Conservation (phyloP, 1,140 invertebrate genomes). For the Apis dorsata region DNA sequence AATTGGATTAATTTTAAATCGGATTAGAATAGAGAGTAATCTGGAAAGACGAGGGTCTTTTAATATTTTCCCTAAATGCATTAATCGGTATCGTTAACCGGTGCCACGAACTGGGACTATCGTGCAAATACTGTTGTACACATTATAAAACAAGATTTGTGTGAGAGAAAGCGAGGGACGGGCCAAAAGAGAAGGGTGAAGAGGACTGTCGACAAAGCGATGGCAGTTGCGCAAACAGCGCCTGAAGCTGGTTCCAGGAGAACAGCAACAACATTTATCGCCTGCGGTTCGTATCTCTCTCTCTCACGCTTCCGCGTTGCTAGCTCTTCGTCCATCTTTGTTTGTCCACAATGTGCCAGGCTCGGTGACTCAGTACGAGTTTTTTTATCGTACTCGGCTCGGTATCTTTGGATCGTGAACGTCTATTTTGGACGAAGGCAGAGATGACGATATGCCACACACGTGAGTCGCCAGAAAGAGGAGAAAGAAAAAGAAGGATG, state of each 20-base stretch:
- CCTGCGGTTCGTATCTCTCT: conserved; percentile 10
- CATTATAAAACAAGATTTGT: conserved; percentile 39
- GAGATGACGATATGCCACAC: neutral
- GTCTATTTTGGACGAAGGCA: conserved; percentile 44
- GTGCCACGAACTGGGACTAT: neutral
- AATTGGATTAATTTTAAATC: no score
- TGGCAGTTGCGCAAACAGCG: conserved; percentile 41
- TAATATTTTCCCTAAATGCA: neutral
- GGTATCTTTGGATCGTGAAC: conserved; percentile 36
- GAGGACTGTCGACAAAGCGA: neutral
- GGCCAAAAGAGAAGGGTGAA: neutral
- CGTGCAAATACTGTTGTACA: conserved; percentile 4
- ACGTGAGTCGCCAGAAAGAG: neutral
- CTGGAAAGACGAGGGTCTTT: neutral
- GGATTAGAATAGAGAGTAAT: neutral
- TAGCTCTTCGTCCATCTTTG: neutral
- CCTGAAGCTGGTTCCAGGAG: conserved; percentile 28
- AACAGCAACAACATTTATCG: conserved; percentile 48
- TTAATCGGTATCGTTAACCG: neutral
- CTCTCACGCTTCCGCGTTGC: conserved; percentile 1
- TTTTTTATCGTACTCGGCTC: conserved; percentile 38
- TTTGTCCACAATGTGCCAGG: conserved; percentile 23
- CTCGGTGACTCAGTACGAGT: conserved; percentile 45
- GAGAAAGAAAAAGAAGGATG: neutral
- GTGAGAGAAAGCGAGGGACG: conserved; percentile 6